phyloP scores from a whole-genome alignment of 2,888 invertebrate species.

The Drosophila suboccidentalis region DNA sequence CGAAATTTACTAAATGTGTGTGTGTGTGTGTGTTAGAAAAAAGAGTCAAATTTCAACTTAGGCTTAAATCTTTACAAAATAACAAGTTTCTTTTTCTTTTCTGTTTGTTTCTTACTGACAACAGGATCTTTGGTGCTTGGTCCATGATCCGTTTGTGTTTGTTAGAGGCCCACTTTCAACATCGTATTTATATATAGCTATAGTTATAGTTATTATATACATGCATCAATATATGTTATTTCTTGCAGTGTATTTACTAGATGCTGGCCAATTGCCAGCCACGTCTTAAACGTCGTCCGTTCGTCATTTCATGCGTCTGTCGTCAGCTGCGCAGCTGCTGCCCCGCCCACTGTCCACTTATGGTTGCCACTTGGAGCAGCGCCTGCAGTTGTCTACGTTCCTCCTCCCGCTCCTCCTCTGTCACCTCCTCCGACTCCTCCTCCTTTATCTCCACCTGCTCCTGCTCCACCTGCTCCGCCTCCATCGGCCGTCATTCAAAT shows the following conservation, averaged over 20 bases:
- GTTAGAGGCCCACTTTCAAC: conserved; percentile 28
- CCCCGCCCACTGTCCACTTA: not conserved
- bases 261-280: conserved; percentile 14
- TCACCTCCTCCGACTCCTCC: not conserved
- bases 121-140: conserved; percentile 70
- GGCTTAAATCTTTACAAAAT: conserved; percentile 24
- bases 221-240: conserved; percentile 30
- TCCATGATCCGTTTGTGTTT: conserved; percentile 51
- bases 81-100: conserved; percentile 34
- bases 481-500: conserved; percentile 77
- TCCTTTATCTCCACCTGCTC: not conserved
- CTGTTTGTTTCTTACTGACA: conserved; percentile 41
- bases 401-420: not conserved
- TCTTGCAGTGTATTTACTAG: conserved; percentile 10
- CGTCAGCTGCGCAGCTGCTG: conserved; percentile 39
- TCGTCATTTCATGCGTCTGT: conserved; percentile 10
- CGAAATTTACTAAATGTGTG: conserved; percentile 26
- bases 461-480: no score
- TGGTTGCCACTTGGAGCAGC: conserved; percentile 31
- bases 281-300: conserved; percentile 5
- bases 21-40: conserved; percentile 10
- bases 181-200: conserved; percentile 15
- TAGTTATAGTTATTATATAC: not conserved
- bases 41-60: conserved; percentile 20
- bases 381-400: conserved; percentile 38